phyloP scores from a whole-genome alignment of 2,888 invertebrate species.

The Sminthurides aquaticus region DNA sequence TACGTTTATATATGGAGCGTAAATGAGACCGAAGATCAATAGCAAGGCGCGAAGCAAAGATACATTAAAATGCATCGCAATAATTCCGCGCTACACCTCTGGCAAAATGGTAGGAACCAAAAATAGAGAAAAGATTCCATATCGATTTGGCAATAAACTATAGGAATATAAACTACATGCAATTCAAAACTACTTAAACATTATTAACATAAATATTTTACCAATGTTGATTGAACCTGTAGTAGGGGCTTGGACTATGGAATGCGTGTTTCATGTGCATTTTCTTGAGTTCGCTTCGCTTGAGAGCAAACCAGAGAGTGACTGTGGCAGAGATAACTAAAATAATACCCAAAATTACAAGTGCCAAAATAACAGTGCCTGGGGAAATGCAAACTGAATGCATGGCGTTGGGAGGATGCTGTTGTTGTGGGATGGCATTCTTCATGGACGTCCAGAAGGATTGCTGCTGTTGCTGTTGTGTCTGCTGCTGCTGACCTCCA shows the following conservation, averaged over 20 bases:
- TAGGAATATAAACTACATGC: no score
- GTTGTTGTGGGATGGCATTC: constrained; percentile 24
- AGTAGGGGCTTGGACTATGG: constrained; percentile 34
- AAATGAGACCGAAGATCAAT: no score
- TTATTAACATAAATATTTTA: no score
- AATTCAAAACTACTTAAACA: no score
- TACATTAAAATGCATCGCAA: no score
- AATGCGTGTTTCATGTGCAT: constrained; percentile 16
- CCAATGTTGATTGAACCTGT: constrained; percentile 42
- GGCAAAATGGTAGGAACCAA: no score
- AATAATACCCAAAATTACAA: constrained; percentile 40
- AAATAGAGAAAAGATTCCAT: no score
- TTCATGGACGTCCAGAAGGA: constrained; percentile 6
- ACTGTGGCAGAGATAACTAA: constrained; percentile 42
- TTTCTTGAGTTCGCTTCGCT: constrained; percentile 41
- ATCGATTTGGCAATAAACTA: no score
- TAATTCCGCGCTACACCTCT: no score
- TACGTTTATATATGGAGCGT: no score
- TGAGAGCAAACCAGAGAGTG: constrained; percentile 42
- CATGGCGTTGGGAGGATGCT: constrained; percentile 10
- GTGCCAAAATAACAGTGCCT: constrained; percentile 39
- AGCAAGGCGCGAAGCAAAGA: no score
- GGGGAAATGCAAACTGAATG: constrained; percentile 40
- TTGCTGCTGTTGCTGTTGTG: not conserved
- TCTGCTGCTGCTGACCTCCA: constrained; percentile 1